Evolutionary conservation across 2,888 invertebrate genomes (phyloP), one percentile per base, ranked within the genome.

Genomic region (Drosophila testacea): DNA sequence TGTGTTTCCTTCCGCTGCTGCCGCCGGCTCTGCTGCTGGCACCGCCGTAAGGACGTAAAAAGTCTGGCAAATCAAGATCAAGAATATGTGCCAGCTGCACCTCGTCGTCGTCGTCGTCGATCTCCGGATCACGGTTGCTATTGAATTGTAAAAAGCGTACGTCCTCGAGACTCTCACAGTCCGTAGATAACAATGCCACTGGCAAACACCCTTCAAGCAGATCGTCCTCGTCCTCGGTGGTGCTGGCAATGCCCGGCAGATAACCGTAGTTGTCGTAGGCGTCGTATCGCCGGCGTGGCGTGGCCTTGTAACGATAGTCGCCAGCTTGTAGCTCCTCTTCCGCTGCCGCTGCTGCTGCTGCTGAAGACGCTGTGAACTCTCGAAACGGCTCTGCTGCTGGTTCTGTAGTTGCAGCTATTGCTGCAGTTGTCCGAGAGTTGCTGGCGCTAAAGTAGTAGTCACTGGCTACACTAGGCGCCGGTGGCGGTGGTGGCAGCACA

Each of bases 231-330:
- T 84, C 83, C 54, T 84, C 83, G 46, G 83, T 84, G 48, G 86
- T 88, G 78, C 84, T 88, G 76, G 84, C 66, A 48, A 84, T 65
- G 62, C 87, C 84, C 55, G 89, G 87, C 76, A 86, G 55, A 52
- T 86, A 86, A 57, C 85, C 89, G 85, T 88, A 86, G 64, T 86
- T 88, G 69, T 84, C 83, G 90, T 79, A 81, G 71, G 77, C 78
- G 89, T 79, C 81, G 80, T 76, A 81, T 52, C 81, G 83, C 88
- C 83, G 70, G 59, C 81, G 57, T 69, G 88, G 76, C 76, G 85
- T 77, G 54, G 87, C 69, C 73, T 88, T 87, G 68, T 82, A 89
- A 44, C 79, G 83, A 80, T 84, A 88, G 75, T 69, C 79, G 75
- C 85, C 85, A 85, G 85, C 66, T 85, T 85, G 85, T 59, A 85